phyloP scores from a whole-genome alignment of 1,140 invertebrate species.

The Zaprionus lachaisei region DNA sequence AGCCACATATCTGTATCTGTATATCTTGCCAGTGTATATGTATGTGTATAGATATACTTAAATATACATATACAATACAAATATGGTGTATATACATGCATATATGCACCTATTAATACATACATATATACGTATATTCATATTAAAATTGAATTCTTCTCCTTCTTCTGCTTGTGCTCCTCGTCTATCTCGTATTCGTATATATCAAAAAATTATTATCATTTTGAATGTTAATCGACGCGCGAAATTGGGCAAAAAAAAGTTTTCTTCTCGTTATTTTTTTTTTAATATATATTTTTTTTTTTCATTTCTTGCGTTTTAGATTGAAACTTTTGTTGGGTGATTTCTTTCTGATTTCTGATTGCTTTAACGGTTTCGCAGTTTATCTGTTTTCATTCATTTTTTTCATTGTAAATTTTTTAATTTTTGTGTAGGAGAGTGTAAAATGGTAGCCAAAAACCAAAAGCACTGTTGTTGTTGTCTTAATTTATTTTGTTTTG shows the following conservation, averaged over 20 bases:
- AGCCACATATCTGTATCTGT: conserved; percentile 19
- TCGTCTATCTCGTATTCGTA: conserved; percentile 19
- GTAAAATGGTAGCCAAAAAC: conserved; percentile 43
- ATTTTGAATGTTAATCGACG: conserved; percentile 72
- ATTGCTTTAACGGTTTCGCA: conserved; percentile 34
- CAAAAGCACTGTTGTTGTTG: conserved; percentile 39
- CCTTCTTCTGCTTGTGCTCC: conserved; percentile 17
- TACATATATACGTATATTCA: conserved; percentile 43
- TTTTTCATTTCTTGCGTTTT: conserved; percentile 12
- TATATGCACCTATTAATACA: conserved; percentile 50
- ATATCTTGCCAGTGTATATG: conserved; percentile 39
- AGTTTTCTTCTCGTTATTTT: conserved; percentile 6
- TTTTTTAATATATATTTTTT: conserved; percentile 1
- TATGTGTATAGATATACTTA: conserved; percentile 26
- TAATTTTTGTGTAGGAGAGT: conserved; percentile 28
- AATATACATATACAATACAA: conserved; percentile 8
- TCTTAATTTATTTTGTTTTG: conserved; percentile 36
- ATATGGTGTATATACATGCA: conserved; percentile 11
- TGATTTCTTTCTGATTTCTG: conserved; percentile 35
- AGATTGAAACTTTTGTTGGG: conserved; percentile 36
- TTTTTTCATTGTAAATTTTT: conserved; percentile 23
- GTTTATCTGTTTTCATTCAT: conserved; percentile 26
- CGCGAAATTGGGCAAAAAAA: conserved; percentile 55
- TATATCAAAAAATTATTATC: conserved; percentile 82
- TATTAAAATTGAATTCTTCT: conserved; percentile 51